These are phyloP conservation scores for Girardinichthys multiradiatus DNA, from an alignment of 2,113 vertebrate genomes.

Conservation along the genomic window DNA sequence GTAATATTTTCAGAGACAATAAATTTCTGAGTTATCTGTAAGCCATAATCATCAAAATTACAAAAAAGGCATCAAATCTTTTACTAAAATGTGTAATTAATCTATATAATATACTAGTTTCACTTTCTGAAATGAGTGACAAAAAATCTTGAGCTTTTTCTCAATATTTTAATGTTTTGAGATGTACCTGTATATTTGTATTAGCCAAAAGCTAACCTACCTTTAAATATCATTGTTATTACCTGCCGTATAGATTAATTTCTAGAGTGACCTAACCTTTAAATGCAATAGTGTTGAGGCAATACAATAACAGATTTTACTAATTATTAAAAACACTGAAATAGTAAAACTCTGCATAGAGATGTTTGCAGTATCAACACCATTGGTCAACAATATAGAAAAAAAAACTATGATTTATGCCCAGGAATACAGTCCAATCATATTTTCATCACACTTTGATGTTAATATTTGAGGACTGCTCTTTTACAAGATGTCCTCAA, in stretches of 20 bases:
- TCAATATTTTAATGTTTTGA: neutral
- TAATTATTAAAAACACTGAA: neutral
- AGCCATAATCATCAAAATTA: too few relatives aligned
- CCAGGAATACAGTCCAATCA: neutral
- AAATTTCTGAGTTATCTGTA: too few relatives aligned
- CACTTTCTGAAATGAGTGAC: too few relatives aligned
- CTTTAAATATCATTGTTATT: neutral
- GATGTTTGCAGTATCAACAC: too few relatives aligned
- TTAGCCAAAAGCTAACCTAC: neutral
- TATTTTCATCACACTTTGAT: conserved; percentile 9
- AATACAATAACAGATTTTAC: neutral
- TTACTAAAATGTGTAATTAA: too few relatives aligned
- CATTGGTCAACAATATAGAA: neutral
- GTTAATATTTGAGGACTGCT: neutral
- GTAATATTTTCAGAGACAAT: too few relatives aligned
- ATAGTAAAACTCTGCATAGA: neutral
- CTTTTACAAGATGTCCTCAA: neutral
- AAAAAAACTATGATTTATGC: neutral
- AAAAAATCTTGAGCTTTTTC: too few relatives aligned
- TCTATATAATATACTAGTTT: too few relatives aligned
- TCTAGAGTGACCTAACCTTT: neutral
- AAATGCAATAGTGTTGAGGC: too few relatives aligned
- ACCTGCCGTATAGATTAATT: neutral
- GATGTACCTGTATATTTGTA: neutral
- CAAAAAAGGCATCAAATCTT: too few relatives aligned